Percentiles rank a stretch among this genome's conserved stretches.
Conservation (phyloP, 1,140 invertebrate species). For the Drusus annulatus region DNA sequence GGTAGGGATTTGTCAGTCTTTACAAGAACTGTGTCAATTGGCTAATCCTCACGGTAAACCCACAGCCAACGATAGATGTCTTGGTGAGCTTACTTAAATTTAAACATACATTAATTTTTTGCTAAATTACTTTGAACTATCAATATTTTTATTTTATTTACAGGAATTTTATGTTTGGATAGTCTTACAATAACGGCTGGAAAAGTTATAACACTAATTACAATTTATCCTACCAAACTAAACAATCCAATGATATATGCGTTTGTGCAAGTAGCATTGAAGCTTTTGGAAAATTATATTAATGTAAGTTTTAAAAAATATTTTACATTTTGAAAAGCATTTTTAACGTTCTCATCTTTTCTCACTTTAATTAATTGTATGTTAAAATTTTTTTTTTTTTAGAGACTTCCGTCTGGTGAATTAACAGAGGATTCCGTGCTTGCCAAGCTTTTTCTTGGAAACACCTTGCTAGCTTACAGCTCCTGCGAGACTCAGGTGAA, state of each 20-base stretch:
- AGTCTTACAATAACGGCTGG: slow-evolving; percentile 36
- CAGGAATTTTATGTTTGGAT: slow-evolving; percentile 15
- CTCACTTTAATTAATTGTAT: neutral
- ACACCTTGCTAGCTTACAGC: slow-evolving; percentile 32
- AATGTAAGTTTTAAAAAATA: too few relatives aligned
- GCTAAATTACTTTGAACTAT: slow-evolving; percentile 1
- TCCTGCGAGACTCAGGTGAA: slow-evolving; percentile 42
- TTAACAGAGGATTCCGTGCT: slow-evolving; percentile 19
- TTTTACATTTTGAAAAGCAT: neutral
- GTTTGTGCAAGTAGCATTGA: slow-evolving; percentile 39
- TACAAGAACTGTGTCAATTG: slow-evolving; percentile 39
- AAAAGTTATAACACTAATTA: slow-evolving; percentile 47
- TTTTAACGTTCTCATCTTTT: neutral
- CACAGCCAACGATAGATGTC: neutral
- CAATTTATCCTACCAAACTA: slow-evolving; percentile 40
- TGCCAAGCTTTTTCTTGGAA: slow-evolving; percentile 36
- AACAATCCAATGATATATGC: slow-evolving; percentile 24
- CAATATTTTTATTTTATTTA: slow-evolving; percentile 31
- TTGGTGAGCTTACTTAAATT: neutral
- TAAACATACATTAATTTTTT: neutral
- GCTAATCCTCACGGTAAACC: slow-evolving; percentile 8
- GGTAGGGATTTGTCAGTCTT: slow-evolving; percentile 48
- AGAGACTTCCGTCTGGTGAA: slow-evolving; percentile 20
- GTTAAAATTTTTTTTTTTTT: neutral
- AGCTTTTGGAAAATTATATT: slow-evolving; percentile 30